These are phyloP conservation scores for Pholis gunnellus DNA, from an alignment of 2,113 vertebrate genomes.

Conservation along the genomic window DNA sequence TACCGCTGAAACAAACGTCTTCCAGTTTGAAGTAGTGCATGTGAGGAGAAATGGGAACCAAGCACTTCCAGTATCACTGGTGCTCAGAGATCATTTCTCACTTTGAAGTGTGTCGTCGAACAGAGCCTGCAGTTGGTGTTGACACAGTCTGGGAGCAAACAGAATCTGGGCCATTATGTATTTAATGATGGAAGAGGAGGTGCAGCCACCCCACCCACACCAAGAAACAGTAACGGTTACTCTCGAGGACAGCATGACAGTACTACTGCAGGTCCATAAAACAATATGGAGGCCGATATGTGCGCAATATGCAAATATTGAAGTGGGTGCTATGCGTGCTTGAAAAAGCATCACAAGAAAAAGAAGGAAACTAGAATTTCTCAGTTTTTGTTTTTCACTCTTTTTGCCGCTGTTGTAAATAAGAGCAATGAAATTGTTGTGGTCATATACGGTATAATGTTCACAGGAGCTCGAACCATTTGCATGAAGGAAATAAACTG, in stretches of 20 bases:
- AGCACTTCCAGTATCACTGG: conserved; percentile 48
- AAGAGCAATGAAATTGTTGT: neutral
- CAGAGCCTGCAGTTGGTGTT: conserved; percentile 60
- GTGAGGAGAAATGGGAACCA: conserved; percentile 43
- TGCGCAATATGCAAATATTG: conserved; percentile 24
- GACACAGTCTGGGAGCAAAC: conserved; percentile 68
- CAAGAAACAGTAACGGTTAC: conserved; percentile 16
- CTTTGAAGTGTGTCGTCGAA: conserved; percentile 66
- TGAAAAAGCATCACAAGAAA: neutral
- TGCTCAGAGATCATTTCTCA: conserved; percentile 68
- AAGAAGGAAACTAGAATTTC: conserved; percentile 4
- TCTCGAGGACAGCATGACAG: conserved; percentile 38
- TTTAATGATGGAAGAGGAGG: conserved; percentile 67
- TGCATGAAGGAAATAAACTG: neutral
- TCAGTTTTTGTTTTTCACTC: neutral
- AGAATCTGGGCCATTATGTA: conserved; percentile 70
- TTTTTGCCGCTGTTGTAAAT: neutral
- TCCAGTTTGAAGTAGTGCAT: conserved; percentile 26
- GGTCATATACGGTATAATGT: neutral
- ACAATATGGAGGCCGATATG: conserved; percentile 22
- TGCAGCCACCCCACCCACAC: conserved; percentile 10
- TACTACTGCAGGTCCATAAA: conserved; percentile 26
- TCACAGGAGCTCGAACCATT: neutral
- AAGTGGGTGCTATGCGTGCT: conserved; percentile 12
- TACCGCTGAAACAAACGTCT: conserved; percentile 58